Evolutionary conservation across 2,888 invertebrate species (phyloP).

Genomic region (Acanthopleura granulata): DNA sequence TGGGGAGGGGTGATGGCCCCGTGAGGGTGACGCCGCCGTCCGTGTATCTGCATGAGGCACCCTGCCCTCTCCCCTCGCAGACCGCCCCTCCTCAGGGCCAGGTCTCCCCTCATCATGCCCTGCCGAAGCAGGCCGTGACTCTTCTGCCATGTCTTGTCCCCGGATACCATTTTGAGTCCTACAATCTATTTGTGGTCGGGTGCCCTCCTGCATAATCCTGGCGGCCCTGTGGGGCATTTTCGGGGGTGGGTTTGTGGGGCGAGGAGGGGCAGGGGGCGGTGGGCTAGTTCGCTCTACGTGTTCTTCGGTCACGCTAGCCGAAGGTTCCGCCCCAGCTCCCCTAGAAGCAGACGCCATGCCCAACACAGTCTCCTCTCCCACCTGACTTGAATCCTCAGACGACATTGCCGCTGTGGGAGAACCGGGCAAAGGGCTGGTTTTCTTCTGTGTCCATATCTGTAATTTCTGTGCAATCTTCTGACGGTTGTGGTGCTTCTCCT

Average conservation of each 20-base stretch:
- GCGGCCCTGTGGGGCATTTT: slow-evolving; percentile 19
- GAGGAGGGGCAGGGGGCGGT: slow-evolving; percentile 3
- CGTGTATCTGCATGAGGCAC: not conserved
- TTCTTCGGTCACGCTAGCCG: not conserved
- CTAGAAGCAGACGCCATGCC: too few relatives aligned
- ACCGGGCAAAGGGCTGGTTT: slow-evolving; percentile 24
- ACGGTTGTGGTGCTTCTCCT: slow-evolving; percentile 58
- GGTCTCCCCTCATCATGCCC: too few relatives aligned
- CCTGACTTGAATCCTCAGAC: not conserved
- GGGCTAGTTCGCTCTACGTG: slow-evolving; percentile 12
- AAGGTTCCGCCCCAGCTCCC: too few relatives aligned
- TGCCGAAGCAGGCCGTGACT: too few relatives aligned
- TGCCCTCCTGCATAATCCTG: slow-evolving; percentile 29
- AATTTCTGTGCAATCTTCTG: slow-evolving; percentile 62
- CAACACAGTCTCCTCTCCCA: not conserved
- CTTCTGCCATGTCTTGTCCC: too few relatives aligned
- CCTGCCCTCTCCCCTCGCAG: too few relatives aligned
- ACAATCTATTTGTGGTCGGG: too few relatives aligned
- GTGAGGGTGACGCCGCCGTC: not conserved
- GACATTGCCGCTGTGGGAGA: slow-evolving; percentile 11
- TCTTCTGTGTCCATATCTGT: slow-evolving; percentile 61
- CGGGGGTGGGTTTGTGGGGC: slow-evolving; percentile 18
- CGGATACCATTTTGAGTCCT: too few relatives aligned
- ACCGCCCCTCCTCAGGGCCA: too few relatives aligned
- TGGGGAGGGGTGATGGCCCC: not conserved